Evolutionary conservation across 2,888 invertebrate genomes (phyloP).

Genomic region (Rhingia campestris): DNA sequence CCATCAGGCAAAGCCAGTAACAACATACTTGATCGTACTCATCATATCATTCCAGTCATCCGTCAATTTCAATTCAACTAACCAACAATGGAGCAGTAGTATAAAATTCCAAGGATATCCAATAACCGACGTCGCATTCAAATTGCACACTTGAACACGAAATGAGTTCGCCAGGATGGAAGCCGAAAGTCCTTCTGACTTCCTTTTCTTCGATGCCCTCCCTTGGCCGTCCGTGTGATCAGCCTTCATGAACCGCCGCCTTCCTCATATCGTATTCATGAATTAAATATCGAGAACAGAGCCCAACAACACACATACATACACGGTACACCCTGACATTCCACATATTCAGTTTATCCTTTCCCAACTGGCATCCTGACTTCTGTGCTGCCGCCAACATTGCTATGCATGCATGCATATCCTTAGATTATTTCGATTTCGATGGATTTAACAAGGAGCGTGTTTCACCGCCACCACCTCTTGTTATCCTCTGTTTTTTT

Average conservation of each 20-base stretch:
- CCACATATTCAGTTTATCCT: conserved; percentile 59
- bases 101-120: conserved; percentile 70
- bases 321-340: conserved; percentile 27
- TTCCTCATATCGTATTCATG: conserved; percentile 66
- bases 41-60: conserved; percentile 55
- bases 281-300: conserved; percentile 66
- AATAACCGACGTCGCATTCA: conserved; percentile 62
- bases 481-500: conserved; percentile 27
- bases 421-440: conserved; percentile 72
- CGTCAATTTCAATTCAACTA: conserved; percentile 59
- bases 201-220: conserved; percentile 30
- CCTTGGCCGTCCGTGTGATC: neutral
- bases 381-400: conserved; percentile 43
- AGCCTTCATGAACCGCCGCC: conserved; percentile 2
- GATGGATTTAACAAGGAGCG: conserved; percentile 70
- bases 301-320: conserved; percentile 34
- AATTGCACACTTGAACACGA: conserved; percentile 73
- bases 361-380: conserved; percentile 51
- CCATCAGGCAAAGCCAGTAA: conserved; percentile 13
- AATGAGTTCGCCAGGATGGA: conserved; percentile 58
- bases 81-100: conserved; percentile 68
- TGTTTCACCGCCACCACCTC: conserved; percentile 54
- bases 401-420: conserved; percentile 68
- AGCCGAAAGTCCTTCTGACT: conserved; percentile 46
- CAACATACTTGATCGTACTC: conserved; percentile 62